A percentile compares a stretch with the other conserved stretches of the same genome.
phyloP scores from a whole-genome alignment of 2,888 invertebrate species.

The Ormyrus thymus region DNA sequence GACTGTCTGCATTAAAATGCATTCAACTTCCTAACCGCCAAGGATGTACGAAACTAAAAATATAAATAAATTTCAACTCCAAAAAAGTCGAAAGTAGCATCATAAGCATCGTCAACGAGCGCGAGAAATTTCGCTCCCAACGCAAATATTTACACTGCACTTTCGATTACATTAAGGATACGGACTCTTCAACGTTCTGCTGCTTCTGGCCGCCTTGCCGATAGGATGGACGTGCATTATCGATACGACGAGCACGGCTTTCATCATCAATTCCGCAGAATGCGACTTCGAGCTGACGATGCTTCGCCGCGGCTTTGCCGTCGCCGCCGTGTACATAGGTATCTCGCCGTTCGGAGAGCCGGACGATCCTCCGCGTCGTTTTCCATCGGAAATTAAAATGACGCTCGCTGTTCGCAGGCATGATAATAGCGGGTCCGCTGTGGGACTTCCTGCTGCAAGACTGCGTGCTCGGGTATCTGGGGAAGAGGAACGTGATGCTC shows the following conservation, averaged over 20 bases:
- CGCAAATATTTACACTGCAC: not conserved
- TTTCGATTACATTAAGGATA: constrained; percentile 72
- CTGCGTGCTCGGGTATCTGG: constrained; percentile 83
- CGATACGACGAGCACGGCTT: constrained; percentile 84
- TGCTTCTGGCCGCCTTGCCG: constrained; percentile 79
- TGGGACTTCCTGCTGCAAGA: constrained; percentile 87
- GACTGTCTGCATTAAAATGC: too few species aligned
- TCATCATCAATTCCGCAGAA: constrained; percentile 84
- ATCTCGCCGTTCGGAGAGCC: too few species aligned
- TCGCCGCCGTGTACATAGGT: constrained; percentile 85
- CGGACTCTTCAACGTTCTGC: constrained; percentile 82
- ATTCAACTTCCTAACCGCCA: too few species aligned
- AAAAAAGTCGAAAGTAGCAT: too few species aligned
- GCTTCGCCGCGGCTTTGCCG: constrained; percentile 83
- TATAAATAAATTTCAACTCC: too few species aligned
- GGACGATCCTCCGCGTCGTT: too few species aligned
- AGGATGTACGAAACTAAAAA: too few species aligned
- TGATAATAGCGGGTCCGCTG: constrained; percentile 84
- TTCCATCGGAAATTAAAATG: not conserved
- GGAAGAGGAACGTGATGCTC: constrained; percentile 81
- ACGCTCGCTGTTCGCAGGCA: constrained; percentile 77
- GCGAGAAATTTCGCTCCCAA: too few species aligned
- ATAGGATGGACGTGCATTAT: constrained; percentile 83
- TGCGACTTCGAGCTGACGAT: constrained; percentile 83
- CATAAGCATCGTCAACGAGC: too few species aligned